Percentiles rank a stretch among this genome's conserved stretches.
Evolutionary conservation across 2,797 vertebrate species (phyloP).

Genomic region (Myotis vivesi): DNA sequence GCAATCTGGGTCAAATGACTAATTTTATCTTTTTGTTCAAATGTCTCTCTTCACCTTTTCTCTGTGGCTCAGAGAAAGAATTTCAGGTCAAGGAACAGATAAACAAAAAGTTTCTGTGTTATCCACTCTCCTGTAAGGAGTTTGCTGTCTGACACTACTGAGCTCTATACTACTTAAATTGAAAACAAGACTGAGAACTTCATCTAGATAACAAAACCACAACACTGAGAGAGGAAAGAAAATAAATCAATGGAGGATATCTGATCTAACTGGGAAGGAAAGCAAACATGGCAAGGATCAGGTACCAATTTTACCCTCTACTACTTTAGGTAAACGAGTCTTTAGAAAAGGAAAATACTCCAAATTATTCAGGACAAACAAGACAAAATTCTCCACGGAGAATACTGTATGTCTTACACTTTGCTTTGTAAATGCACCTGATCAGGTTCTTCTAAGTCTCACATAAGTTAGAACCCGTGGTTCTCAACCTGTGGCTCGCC

Average conservation of each 20-base stretch:
- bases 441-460: slow-evolving; percentile 42
- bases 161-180: slow-evolving; percentile 29
- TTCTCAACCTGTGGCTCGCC: too few species aligned
- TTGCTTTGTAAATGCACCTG: background rate
- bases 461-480: background rate
- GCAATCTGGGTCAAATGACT: slow-evolving; percentile 75
- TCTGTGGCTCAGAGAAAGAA: slow-evolving; percentile 59
- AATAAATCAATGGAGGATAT: slow-evolving; percentile 62
- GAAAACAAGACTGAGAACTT: slow-evolving; percentile 47
- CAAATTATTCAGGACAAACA: slow-evolving; percentile 33
- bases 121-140: slow-evolving; percentile 43
- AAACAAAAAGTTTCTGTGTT: slow-evolving; percentile 66
- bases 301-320: slow-evolving; percentile 52
- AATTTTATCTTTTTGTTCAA: slow-evolving; percentile 75
- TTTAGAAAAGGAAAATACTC: slow-evolving; percentile 56
- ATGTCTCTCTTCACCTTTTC: slow-evolving; percentile 67
- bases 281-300: slow-evolving; percentile 60
- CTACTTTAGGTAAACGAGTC: slow-evolving; percentile 52
- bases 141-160: slow-evolving; percentile 32
- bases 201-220: slow-evolving; percentile 45
- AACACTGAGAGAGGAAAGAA: background rate
- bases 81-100: slow-evolving; percentile 65
- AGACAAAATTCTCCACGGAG: slow-evolving; percentile 31
- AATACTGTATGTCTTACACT: slow-evolving; percentile 16
- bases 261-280: slow-evolving; percentile 59